Evolutionary conservation across 2,797 vertebrate species (phyloP).

Genomic region (Xiphorhynchus erythropygius): DNA sequence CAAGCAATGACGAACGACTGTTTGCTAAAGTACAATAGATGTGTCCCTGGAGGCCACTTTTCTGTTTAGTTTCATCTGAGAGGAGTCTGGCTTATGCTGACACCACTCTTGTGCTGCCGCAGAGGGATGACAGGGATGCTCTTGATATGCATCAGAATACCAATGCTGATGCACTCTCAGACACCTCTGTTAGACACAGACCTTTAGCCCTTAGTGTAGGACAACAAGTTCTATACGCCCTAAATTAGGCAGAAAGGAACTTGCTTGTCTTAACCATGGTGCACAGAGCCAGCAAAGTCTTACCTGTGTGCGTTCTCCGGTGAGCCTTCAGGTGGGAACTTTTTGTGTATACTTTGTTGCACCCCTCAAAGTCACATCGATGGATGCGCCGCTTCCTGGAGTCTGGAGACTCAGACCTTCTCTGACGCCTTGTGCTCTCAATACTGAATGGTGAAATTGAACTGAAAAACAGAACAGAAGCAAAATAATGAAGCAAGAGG

Average conservation of each 20-base stretch:
- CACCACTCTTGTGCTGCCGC: not conserved
- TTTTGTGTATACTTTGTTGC: conserved; percentile 99
- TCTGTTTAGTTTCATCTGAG: not conserved
- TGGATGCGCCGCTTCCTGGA: conserved; percentile 98
- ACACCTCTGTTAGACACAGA: not conserved
- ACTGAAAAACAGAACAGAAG: conserved; percentile 75
- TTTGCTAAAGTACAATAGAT: not conserved
- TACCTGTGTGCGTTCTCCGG: conserved; percentile 96
- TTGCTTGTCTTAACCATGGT: not conserved
- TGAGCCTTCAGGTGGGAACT: conserved; percentile 99
- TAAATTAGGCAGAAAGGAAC: not conserved
- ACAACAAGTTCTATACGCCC: not conserved
- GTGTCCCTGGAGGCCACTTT: not conserved
- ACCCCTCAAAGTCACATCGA: conserved; percentile 98
- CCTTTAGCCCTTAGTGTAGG: not conserved
- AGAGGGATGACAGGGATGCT: not conserved
- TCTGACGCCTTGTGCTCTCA: conserved; percentile 95
- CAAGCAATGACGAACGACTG: not conserved
- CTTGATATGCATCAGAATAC: not conserved
- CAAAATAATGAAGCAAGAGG: not conserved
- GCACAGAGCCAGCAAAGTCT: not conserved
- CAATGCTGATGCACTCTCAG: not conserved
- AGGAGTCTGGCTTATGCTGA: not conserved
- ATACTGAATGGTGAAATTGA: conserved; percentile 99
- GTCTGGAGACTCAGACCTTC: conserved; percentile 95